Percentiles rank a stretch among this genome's conserved stretches.
phyloP scores from a whole-genome alignment of 2,888 invertebrate species.

The Tipula lateralis region DNA sequence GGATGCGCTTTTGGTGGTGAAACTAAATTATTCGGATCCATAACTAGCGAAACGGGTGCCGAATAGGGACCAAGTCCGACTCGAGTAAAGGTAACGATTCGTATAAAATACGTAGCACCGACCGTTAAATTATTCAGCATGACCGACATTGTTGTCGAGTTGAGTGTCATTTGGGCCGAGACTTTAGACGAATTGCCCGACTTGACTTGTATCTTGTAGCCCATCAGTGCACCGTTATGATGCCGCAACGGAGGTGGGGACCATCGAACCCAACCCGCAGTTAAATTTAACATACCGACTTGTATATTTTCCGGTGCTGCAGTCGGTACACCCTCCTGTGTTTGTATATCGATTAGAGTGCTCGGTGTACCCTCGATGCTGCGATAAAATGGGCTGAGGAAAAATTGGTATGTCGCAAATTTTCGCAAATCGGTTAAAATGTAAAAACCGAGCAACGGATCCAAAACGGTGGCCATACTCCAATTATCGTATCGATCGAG shows the following conservation, averaged over 20 bases:
- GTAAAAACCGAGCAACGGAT: slow-evolving; percentile 59
- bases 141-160: slow-evolving; percentile 83
- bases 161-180: slow-evolving; percentile 77
- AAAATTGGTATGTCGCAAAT: slow-evolving; percentile 80
- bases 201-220: slow-evolving; percentile 57
- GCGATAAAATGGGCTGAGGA: slow-evolving; percentile 79
- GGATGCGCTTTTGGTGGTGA: slow-evolving; percentile 50
- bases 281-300: slow-evolving; percentile 73
- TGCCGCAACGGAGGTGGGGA: slow-evolving; percentile 71
- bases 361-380: slow-evolving; percentile 87
- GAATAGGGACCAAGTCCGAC: slow-evolving; percentile 87
- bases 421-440: slow-evolving; percentile 68
- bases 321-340: slow-evolving; percentile 81
- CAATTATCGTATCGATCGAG: slow-evolving; percentile 58
- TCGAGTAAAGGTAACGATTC: slow-evolving; percentile 83
- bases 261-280: slow-evolving; percentile 77
- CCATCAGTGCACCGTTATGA: slow-evolving; percentile 62
- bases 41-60: slow-evolving; percentile 56
- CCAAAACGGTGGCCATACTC: slow-evolving; percentile 61
- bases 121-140: slow-evolving; percentile 82
- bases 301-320: slow-evolving; percentile 74
- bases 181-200: slow-evolving; percentile 54
- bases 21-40: slow-evolving; percentile 49
- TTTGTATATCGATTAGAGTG: slow-evolving; percentile 78
- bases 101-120: slow-evolving; percentile 80